Conservation (phyloP, 2,797 vertebrate genomes). For the Melanotaenia maccullochi region DNA sequence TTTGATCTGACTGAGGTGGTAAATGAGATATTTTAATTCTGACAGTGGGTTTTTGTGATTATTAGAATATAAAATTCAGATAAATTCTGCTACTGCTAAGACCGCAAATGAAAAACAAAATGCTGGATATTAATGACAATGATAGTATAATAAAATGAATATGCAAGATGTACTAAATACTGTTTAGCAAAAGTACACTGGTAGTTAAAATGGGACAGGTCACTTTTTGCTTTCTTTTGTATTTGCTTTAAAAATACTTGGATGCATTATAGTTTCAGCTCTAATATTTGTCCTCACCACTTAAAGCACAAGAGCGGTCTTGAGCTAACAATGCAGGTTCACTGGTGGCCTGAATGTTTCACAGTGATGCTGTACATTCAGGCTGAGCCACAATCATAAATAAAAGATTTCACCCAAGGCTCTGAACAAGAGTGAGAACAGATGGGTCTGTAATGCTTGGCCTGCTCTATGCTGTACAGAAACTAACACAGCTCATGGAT, state of each 20-base stretch:
- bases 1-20: background rate
- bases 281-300: background rate
- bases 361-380: slow-evolving; percentile 35
- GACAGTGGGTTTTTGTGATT: background rate
- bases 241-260: background rate
- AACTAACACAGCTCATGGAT: slow-evolving; percentile 8
- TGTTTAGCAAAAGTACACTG: background rate
- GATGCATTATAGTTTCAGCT: background rate
- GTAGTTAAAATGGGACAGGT: background rate
- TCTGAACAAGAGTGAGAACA: slow-evolving; percentile 32
- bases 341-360: slow-evolving; percentile 28
- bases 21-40: background rate
- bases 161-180: background rate
- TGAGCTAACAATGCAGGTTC: slow-evolving; percentile 11
- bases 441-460: slow-evolving; percentile 34
- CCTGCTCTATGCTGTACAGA: slow-evolving; percentile 20
- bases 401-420: slow-evolving; percentile 54
- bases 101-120: background rate
- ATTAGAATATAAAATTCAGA: background rate
- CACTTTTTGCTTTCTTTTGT: background rate
- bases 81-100: background rate
- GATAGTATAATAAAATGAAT: background rate
- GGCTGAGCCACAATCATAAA: slow-evolving; percentile 47
- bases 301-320: slow-evolving; percentile 18
- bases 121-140: background rate